Base-by-base conservation (phyloP, 2,888 invertebrate genomes). In the Xestia c-nigrum region DNA sequence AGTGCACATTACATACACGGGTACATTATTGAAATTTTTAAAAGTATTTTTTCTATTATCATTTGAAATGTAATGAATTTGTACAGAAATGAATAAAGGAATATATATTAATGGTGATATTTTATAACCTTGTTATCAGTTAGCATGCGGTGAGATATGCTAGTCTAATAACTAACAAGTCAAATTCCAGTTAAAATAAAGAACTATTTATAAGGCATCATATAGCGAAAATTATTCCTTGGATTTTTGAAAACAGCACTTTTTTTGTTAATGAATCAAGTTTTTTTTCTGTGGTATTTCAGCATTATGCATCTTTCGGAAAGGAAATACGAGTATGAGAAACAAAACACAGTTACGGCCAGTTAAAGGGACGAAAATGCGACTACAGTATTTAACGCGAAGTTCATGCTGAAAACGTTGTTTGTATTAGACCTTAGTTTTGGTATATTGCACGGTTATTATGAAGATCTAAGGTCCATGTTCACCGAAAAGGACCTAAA, bases 341-440 rank as follows among this genome's bases (percentile, higher is more conserved):
- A 76, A 52, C 67, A 61, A 67, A 67, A 76, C 76, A 76, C 50
- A 46, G 76, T 43, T 31, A 43, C 16, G 31, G 19, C 1, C 24
- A 66, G 31, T 59, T 67, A 24, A 21, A 50, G 14, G 24, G 50
- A 61, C 43, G 76, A 61, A 61, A 21, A 21, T 31, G 31, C 21
- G 6, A 76, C 57, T 31, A 16, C 40, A 6, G 6, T 9, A 52
- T 55, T 63, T 31, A n/a, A 24, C 52, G 14, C 31, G 14, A 57
- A 5, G 24, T 24, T 57, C n/a, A 12, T 24, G 12, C 55, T 57
- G 24, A 5, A n/a, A 47, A n/a, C n/a, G n/a, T 55, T 10, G 55
- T 55, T 55, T n/a, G n/a, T n/a, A n/a, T 55, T 21, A 31, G 31
- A 31, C 1, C 12, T 71, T n/a, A 38, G n/a, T 67, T 67, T 19